Conservation (phyloP, 1,140 invertebrate species). For the Parasteatoda tepidariorum region DNA sequence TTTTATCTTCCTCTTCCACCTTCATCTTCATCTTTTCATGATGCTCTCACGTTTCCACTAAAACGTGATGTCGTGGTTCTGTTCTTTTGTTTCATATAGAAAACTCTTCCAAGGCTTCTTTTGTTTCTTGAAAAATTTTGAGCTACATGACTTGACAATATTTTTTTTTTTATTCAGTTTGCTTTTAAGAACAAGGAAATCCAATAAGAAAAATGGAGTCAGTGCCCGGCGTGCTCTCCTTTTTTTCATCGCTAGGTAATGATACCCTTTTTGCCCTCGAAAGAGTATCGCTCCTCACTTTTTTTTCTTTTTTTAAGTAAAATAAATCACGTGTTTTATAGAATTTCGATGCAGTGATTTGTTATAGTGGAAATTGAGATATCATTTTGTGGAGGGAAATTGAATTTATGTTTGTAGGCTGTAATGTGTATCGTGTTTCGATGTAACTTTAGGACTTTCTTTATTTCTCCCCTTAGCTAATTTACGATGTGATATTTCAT, state of each 20-base stretch:
- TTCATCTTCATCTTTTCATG: neutral
- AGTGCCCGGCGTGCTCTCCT: neutral
- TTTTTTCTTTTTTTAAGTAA: too few relatives aligned
- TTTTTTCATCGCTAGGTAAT: neutral
- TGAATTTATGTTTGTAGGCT: neutral
- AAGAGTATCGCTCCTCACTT: neutral
- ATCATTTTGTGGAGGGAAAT: neutral
- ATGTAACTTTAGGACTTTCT: too few relatives aligned
- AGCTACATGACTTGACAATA: neutral
- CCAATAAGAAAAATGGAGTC: neutral
- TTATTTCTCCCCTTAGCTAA: too few relatives aligned
- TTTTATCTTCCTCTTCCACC: neutral
- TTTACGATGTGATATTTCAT: too few relatives aligned
- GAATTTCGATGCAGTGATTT: neutral
- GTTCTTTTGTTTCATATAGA: conserved; percentile 18
- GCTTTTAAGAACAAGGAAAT: neutral
- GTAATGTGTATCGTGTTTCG: too few relatives aligned
- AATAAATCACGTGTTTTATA: too few relatives aligned
- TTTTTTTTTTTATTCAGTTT: neutral
- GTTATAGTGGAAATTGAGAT: neutral
- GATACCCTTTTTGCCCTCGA: neutral
- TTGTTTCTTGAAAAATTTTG: conserved; percentile 4
- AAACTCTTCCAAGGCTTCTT: neutral
- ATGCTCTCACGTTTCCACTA: conserved; percentile 31
- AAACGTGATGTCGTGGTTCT: conserved; percentile 45